Base-by-base conservation (phyloP, 2,797 vertebrate genomes). In the Nothura maculosa region DNA sequence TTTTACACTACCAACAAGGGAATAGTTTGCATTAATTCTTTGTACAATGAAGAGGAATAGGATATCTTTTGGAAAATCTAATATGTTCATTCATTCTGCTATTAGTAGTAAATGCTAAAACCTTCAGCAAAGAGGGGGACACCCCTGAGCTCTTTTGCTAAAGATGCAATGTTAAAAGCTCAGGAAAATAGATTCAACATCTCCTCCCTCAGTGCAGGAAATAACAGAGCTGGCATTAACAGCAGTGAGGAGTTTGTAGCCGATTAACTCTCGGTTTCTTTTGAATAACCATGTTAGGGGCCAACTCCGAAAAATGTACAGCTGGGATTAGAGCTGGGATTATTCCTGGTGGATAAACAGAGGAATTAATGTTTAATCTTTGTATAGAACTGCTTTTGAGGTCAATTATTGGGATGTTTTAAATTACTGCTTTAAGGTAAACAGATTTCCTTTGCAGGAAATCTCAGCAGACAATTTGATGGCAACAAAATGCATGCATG, bases 351-450 rank as follows among this genome's bases (percentile, higher is more conserved):
- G 57, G 34, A 85, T 81, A 70, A 94, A 81, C 43, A 70, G 80
- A 87, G 61, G 47, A 61, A 72, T 83, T 70, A 57, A 60, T 90
- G 34, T 78, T 89, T 72, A 68, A 52, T 90, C 77, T 83, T 54
- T 79, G 36, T 54, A 81, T 27, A 48, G 36, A 72, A 72, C 12
- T 66, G 34, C 80, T 80, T 80, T 58, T 74, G 57, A 90, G 48
- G 30, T 57, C 43, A 81, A 12, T 14, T 70, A 19, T 70, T 32
- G 30, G 10, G 9, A n/a, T 83, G 10, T 18, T 88, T 78, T 77
- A 61, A 83, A 19, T 72, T 5, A 11, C 16, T 70, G 2, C 25
- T 48, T 0, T 47, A 32, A 82, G 12, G 17, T 73, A 40, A 67
- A 22, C 28, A 79, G 36, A 10, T 36, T 17, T 86, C 75, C 14